A percentile compares a stretch with the other conserved stretches of the same genome.
Evolutionary conservation across 2,113 vertebrate species (phyloP).

Genomic region (Pterocles gutturalis): DNA sequence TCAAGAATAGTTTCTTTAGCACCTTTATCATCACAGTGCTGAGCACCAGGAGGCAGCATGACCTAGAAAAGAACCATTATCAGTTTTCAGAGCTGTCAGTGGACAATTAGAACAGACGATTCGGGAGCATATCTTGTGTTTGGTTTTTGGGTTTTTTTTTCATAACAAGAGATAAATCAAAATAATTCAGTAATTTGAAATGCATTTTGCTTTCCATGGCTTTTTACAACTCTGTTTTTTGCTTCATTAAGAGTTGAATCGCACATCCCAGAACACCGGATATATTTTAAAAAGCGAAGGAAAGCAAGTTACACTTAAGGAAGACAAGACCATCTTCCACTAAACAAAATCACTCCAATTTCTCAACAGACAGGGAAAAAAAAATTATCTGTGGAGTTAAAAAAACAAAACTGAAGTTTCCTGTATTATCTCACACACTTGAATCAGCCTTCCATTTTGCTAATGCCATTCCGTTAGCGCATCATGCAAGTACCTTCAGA

Average conservation of each 20-base stretch:
- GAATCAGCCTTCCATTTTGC: neutral
- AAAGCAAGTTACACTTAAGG: neutral
- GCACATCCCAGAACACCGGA: neutral
- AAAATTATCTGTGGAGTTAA: neutral
- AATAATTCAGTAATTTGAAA: neutral
- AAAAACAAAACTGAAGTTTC: neutral
- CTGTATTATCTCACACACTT: neutral
- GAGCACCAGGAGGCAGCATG: slow-evolving; percentile 81
- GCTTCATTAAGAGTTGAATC: neutral
- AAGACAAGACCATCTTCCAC: neutral
- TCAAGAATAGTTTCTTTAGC: slow-evolving; percentile 91
- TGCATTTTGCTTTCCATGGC: neutral
- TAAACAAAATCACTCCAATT: neutral
- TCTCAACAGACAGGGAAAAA: neutral
- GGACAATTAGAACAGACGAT: neutral
- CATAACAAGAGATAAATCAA: neutral
- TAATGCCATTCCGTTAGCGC: fast-evolving
- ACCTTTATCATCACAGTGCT: slow-evolving; percentile 93
- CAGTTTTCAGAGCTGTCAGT: neutral
- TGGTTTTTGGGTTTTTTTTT: neutral
- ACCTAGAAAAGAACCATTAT: slow-evolving; percentile 71
- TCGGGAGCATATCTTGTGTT: neutral
- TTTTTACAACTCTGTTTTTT: neutral
- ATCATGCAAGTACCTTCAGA: neutral
- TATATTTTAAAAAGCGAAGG: neutral